Conservation (phyloP, 2,888 invertebrate genomes). For the Diarsia brunnea region DNA sequence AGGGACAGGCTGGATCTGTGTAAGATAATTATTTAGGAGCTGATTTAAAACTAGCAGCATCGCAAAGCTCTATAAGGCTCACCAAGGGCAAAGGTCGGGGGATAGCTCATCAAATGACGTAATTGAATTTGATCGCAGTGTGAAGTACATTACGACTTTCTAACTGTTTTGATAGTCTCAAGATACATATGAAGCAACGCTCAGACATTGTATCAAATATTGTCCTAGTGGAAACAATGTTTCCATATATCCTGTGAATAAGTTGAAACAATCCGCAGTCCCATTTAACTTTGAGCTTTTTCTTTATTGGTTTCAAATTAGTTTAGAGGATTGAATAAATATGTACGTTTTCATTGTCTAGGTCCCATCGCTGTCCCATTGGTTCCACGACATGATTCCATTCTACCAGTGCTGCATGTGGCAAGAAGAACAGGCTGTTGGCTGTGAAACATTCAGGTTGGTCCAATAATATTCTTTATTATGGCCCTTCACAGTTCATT, state of each 20-base stretch:
- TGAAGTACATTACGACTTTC: neutral
- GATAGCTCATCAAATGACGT: no score
- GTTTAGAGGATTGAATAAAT: neutral
- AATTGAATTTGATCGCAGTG: neutral
- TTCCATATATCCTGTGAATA: neutral
- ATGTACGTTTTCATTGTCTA: conserved; percentile 67
- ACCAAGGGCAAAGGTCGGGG: no score
- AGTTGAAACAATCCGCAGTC: neutral
- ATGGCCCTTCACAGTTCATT: neutral
- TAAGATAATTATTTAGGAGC: no score
- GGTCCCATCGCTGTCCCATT: conserved; percentile 98
- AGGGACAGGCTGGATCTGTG: no score
- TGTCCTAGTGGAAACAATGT: neutral
- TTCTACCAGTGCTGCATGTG: conserved; percentile 98
- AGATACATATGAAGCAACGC: no score
- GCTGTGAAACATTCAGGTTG: conserved; percentile 96
- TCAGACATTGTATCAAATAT: neutral
- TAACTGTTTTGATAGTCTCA: neutral
- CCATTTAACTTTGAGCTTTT: neutral
- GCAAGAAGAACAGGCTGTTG: conserved; percentile 97
- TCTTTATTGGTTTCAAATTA: neutral
- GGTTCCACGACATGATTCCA: conserved; percentile 98
- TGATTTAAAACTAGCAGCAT: no score
- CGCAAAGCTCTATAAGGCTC: no score
- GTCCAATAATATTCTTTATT: neutral